Evolutionary conservation across 1,140 invertebrate genomes (phyloP).

Genomic region (Aradophagus sp.): DNA sequence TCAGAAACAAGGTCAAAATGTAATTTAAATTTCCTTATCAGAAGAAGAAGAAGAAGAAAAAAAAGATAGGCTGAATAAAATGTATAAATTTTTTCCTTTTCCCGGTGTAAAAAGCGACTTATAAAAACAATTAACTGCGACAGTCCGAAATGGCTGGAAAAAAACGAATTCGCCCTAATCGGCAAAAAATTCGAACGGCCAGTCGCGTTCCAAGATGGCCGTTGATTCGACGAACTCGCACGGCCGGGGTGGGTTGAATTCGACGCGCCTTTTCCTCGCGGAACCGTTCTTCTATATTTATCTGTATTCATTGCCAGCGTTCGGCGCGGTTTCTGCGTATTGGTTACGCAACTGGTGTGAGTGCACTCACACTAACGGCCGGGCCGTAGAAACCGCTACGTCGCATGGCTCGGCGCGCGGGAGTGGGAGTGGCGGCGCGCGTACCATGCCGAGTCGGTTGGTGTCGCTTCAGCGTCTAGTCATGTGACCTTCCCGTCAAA

Average conservation of each 20-base stretch:
- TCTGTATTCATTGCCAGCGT: constrained; percentile 29
- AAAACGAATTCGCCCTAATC: too few relatives aligned
- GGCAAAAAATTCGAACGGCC: too few relatives aligned
- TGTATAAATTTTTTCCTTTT: too few relatives aligned
- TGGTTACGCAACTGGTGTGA: constrained; percentile 12
- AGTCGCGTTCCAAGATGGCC: neutral
- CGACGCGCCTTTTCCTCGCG: neutral
- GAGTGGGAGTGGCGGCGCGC: constrained; percentile 50
- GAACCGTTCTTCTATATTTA: constrained; percentile 29
- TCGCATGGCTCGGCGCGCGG: constrained; percentile 27
- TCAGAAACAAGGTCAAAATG: too few relatives aligned
- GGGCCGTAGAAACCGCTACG: constrained; percentile 14
- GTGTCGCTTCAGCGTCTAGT: constrained; percentile 67
- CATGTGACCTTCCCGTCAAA: too few relatives aligned
- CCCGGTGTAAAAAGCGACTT: too few relatives aligned
- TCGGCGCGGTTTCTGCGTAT: constrained; percentile 14
- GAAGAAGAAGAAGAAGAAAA: too few relatives aligned
- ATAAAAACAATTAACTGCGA: too few relatives aligned
- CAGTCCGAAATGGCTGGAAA: too few relatives aligned
- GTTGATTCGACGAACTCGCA: neutral
- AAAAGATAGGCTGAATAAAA: too few relatives aligned
- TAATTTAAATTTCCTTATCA: too few relatives aligned
- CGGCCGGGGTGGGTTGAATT: constrained; percentile 2
- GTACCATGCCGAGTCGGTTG: constrained; percentile 38
- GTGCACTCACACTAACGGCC: constrained; percentile 16